phyloP scores from a whole-genome alignment of 1,140 invertebrate species.

The Drosophila pallidifrons region DNA sequence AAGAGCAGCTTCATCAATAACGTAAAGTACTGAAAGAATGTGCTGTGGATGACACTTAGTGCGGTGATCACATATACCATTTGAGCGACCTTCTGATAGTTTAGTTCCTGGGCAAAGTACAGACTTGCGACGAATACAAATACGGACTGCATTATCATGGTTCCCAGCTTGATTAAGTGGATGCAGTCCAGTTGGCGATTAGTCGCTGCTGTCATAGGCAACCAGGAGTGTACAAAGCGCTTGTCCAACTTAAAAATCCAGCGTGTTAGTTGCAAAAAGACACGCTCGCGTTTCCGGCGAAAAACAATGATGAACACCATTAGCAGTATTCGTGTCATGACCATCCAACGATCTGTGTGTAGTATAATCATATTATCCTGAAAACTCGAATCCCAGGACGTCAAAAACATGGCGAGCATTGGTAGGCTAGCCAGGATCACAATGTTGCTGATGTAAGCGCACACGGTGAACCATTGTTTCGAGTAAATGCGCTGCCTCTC shows the following conservation, averaged over 20 bases:
- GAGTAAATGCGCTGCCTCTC: constrained; percentile 1
- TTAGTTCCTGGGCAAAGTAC: neutral
- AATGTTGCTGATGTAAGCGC: constrained; percentile 18
- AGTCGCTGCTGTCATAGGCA: neutral
- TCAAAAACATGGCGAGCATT: neutral
- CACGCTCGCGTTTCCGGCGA: constrained; percentile 14
- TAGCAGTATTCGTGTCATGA: neutral
- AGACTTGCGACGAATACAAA: constrained; percentile 7
- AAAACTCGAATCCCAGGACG: neutral
- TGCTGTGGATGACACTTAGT: constrained; percentile 18
- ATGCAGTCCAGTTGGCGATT: constrained; percentile 3
- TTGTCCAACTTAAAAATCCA: constrained; percentile 18
- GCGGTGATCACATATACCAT: constrained; percentile 8
- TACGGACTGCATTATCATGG: constrained; percentile 5
- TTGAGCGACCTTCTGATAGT: neutral
- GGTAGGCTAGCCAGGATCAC: constrained; percentile 10
- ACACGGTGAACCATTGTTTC: constrained; percentile 13
- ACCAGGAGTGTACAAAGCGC: neutral
- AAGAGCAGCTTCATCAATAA: constrained; percentile 8
- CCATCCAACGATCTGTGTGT: neutral
- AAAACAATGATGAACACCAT: constrained; percentile 6
- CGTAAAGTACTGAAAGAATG: constrained; percentile 31
- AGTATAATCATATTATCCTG: constrained; percentile 12
- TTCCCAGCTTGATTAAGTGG: constrained; percentile 3
- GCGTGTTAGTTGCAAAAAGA: neutral